phyloP scores from a whole-genome alignment of 37 sponge, comb jelly and placozoan species.

The Bolinopsis microptera region DNA sequence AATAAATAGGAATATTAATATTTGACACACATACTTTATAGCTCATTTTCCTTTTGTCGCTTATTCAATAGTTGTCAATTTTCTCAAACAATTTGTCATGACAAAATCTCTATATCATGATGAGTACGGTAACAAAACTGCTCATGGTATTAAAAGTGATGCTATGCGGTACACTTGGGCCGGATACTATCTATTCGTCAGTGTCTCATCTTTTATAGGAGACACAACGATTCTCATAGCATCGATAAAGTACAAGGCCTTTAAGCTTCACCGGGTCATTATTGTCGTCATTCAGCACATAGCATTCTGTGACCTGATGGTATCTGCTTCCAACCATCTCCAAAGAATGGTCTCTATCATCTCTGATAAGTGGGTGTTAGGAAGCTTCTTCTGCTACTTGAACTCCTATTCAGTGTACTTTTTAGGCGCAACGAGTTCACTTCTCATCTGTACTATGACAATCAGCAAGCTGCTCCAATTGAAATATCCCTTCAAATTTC shows the following conservation, averaged over 20 bases:
- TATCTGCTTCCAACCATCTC: not conserved
- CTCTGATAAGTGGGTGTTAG: not conserved
- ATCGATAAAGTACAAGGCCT: not conserved
- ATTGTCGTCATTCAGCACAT: not conserved
- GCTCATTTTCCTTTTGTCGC: too few species aligned
- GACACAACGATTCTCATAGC: not conserved
- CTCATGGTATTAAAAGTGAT: too few species aligned
- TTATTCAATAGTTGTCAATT: too few species aligned
- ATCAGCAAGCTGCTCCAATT: not conserved
- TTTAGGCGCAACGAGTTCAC: not conserved
- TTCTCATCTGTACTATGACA: not conserved
- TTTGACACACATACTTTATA: too few species aligned
- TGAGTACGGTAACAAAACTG: too few species aligned
- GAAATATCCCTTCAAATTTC: not conserved
- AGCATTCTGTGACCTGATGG: not conserved
- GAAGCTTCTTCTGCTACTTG: not conserved
- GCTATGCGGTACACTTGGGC: too few species aligned
- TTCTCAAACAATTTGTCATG: too few species aligned
- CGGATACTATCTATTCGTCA: not conserved
- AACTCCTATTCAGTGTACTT: not conserved
- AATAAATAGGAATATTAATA: too few species aligned
- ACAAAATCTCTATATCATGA: too few species aligned
- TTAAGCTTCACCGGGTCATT: not conserved
- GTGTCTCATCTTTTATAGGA: not conserved
- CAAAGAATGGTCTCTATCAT: not conserved